A percentile compares a stretch with the other conserved stretches of the same genome.
Conservation (phyloP, 2,888 invertebrate genomes). For the Lasius fuliginosus region DNA sequence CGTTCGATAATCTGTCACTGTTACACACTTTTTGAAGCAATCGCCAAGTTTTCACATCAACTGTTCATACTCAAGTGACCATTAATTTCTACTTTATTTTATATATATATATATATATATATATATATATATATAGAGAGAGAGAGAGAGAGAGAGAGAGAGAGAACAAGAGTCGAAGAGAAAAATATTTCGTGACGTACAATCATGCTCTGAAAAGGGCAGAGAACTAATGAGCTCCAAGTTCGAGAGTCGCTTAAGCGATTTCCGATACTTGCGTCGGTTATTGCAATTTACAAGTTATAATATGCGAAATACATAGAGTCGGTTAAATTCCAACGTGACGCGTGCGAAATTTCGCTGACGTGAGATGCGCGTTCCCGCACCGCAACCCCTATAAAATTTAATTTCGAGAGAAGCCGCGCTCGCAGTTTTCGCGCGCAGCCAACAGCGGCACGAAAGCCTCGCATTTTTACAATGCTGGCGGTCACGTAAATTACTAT, state of each 20-base stretch:
- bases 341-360: neutral
- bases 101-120: too few relatives aligned
- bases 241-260: neutral
- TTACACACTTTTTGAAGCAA: neutral
- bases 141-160: too few relatives aligned
- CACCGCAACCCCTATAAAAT: conserved; percentile 1
- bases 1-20: neutral
- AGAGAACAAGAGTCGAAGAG: neutral
- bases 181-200: neutral
- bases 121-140: too few relatives aligned
- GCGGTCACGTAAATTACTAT: conserved; percentile 30
- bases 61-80: neutral
- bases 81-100: neutral
- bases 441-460: neutral
- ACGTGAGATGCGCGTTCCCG: neutral
- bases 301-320: neutral
- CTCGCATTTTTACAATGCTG: conserved; percentile 15
- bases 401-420: conserved; percentile 16
- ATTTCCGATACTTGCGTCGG: conserved; percentile 8
- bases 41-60: neutral
- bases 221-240: neutral
- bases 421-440: conserved; percentile 22
- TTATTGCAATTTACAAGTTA: conserved; percentile 23
- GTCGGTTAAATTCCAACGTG: neutral
- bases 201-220: neutral